These are phyloP conservation scores for Ischnus inquisitorius DNA, from an alignment of 2,888 invertebrate genomes.

Conservation along the genomic window DNA sequence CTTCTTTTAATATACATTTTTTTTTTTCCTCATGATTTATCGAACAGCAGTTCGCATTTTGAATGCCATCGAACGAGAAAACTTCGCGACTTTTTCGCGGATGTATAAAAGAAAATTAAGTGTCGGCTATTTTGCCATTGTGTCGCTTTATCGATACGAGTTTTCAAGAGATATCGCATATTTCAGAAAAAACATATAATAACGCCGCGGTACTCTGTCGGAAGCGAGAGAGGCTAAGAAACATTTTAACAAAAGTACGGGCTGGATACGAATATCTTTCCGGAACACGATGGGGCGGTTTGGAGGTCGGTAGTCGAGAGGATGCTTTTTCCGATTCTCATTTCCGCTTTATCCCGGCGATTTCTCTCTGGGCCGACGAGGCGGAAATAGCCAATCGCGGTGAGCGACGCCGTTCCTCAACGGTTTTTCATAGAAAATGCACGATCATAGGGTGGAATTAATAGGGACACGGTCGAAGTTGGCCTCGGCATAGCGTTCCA, in stretches of 20 bases:
- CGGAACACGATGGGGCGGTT: slow-evolving; percentile 24
- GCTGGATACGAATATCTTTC: slow-evolving; percentile 19
- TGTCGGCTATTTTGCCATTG: background rate
- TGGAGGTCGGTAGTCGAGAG: slow-evolving; percentile 14
- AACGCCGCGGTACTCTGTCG: background rate
- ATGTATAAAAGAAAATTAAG: background rate
- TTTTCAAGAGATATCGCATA: background rate
- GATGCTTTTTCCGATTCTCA: slow-evolving; percentile 61
- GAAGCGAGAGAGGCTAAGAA: slow-evolving; percentile 13
- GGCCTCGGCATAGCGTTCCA: slow-evolving; percentile 22
- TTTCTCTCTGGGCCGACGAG: slow-evolving; percentile 47
- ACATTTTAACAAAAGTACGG: background rate
- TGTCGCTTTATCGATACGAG: background rate
- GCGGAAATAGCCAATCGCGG: slow-evolving; percentile 67
- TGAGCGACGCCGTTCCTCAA: slow-evolving; percentile 50
- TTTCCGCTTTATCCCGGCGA: slow-evolving; percentile 51
- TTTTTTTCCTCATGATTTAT: slow-evolving; percentile 36
- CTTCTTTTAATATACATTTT: background rate
- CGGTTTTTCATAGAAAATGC: slow-evolving; percentile 57
- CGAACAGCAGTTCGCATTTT: background rate
- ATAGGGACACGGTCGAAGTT: slow-evolving; percentile 12
- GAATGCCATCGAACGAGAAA: background rate
- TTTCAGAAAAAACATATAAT: background rate
- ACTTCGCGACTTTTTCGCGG: background rate
- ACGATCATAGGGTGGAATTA: slow-evolving; percentile 63